Percentiles rank a stretch among this genome's conserved stretches.
These are phyloP conservation scores for Macaria notata DNA, from an alignment of 2,888 invertebrate species.

Conservation along the genomic window DNA sequence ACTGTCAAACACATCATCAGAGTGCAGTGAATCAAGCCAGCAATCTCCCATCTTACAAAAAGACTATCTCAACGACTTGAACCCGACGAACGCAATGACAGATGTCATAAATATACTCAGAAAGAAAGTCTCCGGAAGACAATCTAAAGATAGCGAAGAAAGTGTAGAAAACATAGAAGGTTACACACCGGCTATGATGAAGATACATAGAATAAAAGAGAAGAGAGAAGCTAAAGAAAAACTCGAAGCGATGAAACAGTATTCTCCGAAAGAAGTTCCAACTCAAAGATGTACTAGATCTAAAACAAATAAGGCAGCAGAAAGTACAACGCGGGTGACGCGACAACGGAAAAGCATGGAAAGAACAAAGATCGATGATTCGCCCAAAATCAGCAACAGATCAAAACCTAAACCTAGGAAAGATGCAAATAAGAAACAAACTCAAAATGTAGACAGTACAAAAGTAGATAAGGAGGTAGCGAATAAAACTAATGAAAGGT, in stretches of 20 bases:
- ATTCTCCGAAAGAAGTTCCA: slow-evolving; percentile 40
- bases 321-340: slow-evolving; percentile 37
- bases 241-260: slow-evolving; percentile 51
- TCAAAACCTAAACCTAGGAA: slow-evolving; percentile 42
- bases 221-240: slow-evolving; percentile 70
- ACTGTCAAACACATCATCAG: slow-evolving; percentile 66
- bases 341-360: slow-evolving; percentile 43
- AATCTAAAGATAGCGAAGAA: slow-evolving; percentile 54
- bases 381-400: slow-evolving; percentile 39
- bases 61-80: slow-evolving; percentile 74
- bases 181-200: slow-evolving; percentile 83
- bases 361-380: slow-evolving; percentile 33
- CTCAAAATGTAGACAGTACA: background rate
- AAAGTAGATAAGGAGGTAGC: background rate
- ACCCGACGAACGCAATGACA: slow-evolving; percentile 88
- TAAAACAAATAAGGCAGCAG: slow-evolving; percentile 21
- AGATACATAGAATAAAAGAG: slow-evolving; percentile 71
- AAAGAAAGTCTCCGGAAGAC: slow-evolving; percentile 71
- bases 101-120: slow-evolving; percentile 84
- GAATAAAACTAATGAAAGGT: background rate
- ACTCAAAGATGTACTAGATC: slow-evolving; percentile 53
- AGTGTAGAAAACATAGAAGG: slow-evolving; percentile 50
- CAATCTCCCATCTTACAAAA: slow-evolving; percentile 65
- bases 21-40: slow-evolving; percentile 56
- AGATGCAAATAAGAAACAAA: slow-evolving; percentile 32